Base-by-base conservation (phyloP, 2,797 vertebrate species). In the Eulemur mongoz region DNA sequence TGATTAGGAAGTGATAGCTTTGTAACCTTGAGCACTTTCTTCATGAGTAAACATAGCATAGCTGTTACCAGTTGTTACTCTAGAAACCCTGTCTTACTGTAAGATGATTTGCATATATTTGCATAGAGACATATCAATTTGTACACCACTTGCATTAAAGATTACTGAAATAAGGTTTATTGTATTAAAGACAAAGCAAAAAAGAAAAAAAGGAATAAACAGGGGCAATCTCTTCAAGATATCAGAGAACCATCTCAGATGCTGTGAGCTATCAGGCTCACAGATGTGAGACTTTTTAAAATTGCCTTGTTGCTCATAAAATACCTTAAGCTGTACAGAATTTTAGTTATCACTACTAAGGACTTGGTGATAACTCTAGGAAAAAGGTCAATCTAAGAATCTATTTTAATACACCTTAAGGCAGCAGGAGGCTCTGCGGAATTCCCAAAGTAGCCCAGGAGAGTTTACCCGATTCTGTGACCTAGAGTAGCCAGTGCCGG, bases 361-460 rank as follows among this genome's bases (percentile, higher is more conserved):
- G 89, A 94, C 76, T 67, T 95, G 83, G 86, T 93, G 88, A 95
- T 85, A 97, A 89, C 94, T 72, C 86, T 85, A 82, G 94, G 93
- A 50, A 84, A 91, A 96, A 97, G 93, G 97, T 96, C 93, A 92
- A 59, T 59, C 83, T 85, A 73, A 94, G 89, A 94, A 89, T 95
- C 93, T 73, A 82, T 94, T 98, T 98, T 89, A 93, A 75, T 84
- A 82, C 14, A 75, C 65, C 90, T 59, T 80, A 79, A 80, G 87
- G 95, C 75, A 79, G 83, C 59, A 78, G 35, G 50, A 52, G 83
- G 23, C 82, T 95, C 40, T 43, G 22, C 9, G 45, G 91, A 89
- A 86, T 94, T 87, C 83, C 65, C 73, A 22, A 15, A 94, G 79
- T 83, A 87, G 43, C 76, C 76, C 50, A 65, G 80, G 38, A 40